Conservation (phyloP, 2,888 invertebrate genomes). For the Caenorhabditis sinica region DNA sequence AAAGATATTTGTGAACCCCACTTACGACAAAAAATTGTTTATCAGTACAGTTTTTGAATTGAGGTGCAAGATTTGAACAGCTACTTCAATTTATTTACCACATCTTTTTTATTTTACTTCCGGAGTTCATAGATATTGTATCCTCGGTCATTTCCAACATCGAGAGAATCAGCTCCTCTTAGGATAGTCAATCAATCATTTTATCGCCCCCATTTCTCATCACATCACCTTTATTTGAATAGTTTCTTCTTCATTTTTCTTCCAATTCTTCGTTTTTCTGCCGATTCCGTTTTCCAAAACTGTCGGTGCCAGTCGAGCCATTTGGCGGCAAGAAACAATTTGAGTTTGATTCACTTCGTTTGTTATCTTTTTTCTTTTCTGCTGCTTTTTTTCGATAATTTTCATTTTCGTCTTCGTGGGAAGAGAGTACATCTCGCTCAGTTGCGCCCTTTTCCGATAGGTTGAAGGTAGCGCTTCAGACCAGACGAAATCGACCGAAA, state of each 20-base stretch:
- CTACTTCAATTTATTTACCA: too few species aligned
- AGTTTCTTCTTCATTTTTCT: neutral
- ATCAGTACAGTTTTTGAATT: too few species aligned
- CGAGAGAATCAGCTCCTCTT: too few species aligned
- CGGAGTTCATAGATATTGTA: too few species aligned
- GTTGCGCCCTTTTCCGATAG: constrained; percentile 30
- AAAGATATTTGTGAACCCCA: too few species aligned
- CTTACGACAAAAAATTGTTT: too few species aligned
- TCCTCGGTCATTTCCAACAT: too few species aligned
- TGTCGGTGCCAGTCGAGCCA: constrained; percentile 32
- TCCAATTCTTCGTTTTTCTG: constrained; percentile 7
- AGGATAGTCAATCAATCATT: constrained; percentile 13
- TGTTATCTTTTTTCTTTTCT: constrained; percentile 39
- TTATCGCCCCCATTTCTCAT: neutral
- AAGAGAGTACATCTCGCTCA: constrained; percentile 46
- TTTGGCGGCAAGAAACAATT: constrained; percentile 29
- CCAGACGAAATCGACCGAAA: neutral
- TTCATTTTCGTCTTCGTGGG: constrained; percentile 5
- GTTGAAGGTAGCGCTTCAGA: constrained; percentile 20
- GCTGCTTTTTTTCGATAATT: constrained; percentile 38
- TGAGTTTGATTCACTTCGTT: constrained; percentile 27
- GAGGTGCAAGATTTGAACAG: too few species aligned
- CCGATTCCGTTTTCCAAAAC: constrained; percentile 13
- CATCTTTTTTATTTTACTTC: too few species aligned
- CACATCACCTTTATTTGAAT: constrained; percentile 27